phyloP scores from a whole-genome alignment of 2,888 invertebrate species.

The Drepana falcataria region DNA sequence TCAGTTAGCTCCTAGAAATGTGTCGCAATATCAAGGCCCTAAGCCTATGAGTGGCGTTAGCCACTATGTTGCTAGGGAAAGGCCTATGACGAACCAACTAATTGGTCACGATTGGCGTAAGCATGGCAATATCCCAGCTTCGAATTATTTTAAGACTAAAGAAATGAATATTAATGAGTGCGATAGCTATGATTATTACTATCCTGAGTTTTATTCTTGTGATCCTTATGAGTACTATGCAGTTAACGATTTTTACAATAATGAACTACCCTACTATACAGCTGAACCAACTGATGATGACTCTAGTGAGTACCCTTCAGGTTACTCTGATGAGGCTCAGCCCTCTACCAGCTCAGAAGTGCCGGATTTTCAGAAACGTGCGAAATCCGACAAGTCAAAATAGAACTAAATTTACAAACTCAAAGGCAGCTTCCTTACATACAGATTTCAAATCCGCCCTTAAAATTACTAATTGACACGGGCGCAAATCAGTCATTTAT shows the following conservation, averaged over 20 bases:
- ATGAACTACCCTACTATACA: neutral
- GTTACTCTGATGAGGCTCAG: neutral
- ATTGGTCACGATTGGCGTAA: neutral
- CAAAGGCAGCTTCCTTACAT: constrained; percentile 11
- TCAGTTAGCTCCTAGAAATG: too few relatives aligned
- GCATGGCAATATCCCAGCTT: constrained; percentile 1
- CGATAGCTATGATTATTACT: neutral
- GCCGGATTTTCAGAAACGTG: neutral
- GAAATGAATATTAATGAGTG: neutral
- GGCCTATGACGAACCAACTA: neutral
- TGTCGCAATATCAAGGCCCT: neutral
- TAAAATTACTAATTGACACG: constrained; percentile 13
- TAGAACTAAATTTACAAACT: constrained; percentile 12
- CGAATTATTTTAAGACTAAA: neutral
- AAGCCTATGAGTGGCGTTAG: neutral
- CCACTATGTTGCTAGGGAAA: neutral
- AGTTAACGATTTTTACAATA: neutral
- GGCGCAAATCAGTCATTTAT: constrained; percentile 11
- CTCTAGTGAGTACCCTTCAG: too few relatives aligned
- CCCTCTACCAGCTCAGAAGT: neutral
- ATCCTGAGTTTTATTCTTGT: neutral
- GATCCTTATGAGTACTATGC: neutral
- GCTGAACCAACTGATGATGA: neutral
- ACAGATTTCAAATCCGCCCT: constrained; percentile 9
- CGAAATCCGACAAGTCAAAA: constrained; percentile 6